phyloP scores from a whole-genome alignment of 2,797 vertebrate species.

The Eulemur coronatus region DNA sequence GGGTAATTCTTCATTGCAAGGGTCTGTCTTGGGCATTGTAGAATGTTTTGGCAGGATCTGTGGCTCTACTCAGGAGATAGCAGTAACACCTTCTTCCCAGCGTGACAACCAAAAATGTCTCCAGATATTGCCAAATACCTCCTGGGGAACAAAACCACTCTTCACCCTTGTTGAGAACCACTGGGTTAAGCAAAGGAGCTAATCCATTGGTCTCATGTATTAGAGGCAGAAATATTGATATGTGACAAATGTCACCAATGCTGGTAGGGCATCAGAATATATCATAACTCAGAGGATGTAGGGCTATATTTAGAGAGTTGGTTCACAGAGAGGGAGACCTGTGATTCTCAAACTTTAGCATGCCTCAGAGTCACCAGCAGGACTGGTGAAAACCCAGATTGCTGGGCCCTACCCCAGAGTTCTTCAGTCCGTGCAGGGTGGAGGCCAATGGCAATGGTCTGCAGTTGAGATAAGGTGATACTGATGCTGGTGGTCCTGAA shows the following conservation, averaged over 20 bases:
- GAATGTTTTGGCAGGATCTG: background rate
- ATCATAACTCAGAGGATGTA: background rate
- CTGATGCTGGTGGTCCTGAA: background rate
- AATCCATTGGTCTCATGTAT: background rate
- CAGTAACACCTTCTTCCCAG: background rate
- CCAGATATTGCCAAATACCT: background rate
- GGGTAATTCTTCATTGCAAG: conserved; percentile 14
- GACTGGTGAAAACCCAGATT: background rate
- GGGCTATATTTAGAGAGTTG: background rate
- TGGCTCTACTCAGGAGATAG: background rate
- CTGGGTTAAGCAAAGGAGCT: background rate
- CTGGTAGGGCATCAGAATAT: background rate
- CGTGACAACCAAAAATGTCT: background rate
- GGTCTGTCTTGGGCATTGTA: background rate
- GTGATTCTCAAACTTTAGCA: background rate
- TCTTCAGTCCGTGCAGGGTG: background rate
- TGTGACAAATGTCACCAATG: background rate
- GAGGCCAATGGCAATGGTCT: background rate
- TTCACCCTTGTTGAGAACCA: background rate
- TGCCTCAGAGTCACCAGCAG: background rate
- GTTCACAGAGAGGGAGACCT: background rate
- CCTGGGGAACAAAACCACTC: background rate
- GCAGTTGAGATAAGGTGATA: background rate
- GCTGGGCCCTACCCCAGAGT: background rate
- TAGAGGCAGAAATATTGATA: background rate